Evolutionary conservation across 1,140 invertebrate genomes (phyloP).

Genomic region (Drosophila kanapiae): DNA sequence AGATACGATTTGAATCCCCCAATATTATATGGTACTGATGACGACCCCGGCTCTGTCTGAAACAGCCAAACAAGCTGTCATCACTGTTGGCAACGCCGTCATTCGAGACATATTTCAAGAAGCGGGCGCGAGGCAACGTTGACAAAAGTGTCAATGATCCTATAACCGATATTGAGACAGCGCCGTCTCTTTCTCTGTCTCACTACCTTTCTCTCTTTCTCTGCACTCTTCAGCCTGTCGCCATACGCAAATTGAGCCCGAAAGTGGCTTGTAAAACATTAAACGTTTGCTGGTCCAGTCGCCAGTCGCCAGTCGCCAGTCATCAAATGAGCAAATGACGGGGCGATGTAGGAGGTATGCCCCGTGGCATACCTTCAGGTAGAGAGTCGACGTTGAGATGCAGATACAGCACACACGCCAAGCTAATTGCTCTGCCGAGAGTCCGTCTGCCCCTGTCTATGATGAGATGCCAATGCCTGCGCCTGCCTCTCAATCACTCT

Average conservation of each 20-base stretch:
- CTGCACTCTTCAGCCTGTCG: conserved; percentile 21
- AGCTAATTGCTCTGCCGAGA: conserved; percentile 64
- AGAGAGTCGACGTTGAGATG: conserved; percentile 58
- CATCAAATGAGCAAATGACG: conserved; percentile 65
- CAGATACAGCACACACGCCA: conserved; percentile 75
- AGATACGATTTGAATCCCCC: too few relatives aligned
- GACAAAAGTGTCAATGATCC: conserved; percentile 82
- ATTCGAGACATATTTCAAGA: conserved; percentile 16
- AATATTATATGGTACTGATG: background rate
- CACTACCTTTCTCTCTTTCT: conserved; percentile 1
- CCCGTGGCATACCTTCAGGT: conserved; percentile 27
- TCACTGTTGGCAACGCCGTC: conserved; percentile 9
- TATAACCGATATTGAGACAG: conserved; percentile 80
- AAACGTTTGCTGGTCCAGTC: conserved; percentile 62
- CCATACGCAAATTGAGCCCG: conserved; percentile 76
- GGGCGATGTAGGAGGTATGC: conserved; percentile 40
- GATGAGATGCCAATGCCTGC: conserved; percentile 7
- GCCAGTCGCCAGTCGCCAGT: conserved; percentile 52
- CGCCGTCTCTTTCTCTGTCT: conserved; percentile 6
- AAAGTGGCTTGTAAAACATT: conserved; percentile 81
- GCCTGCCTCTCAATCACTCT: conserved; percentile 6
- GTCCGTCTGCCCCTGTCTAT: conserved; percentile 11
- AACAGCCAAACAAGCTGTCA: background rate
- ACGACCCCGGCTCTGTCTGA: rapidly evolving
- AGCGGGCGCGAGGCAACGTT: conserved; percentile 41